A percentile compares a stretch with the other conserved stretches of the same genome.
These are phyloP conservation scores for Muschampia plurimacula DNA, from an alignment of 2,888 invertebrate genomes.

Conservation along the genomic window DNA sequence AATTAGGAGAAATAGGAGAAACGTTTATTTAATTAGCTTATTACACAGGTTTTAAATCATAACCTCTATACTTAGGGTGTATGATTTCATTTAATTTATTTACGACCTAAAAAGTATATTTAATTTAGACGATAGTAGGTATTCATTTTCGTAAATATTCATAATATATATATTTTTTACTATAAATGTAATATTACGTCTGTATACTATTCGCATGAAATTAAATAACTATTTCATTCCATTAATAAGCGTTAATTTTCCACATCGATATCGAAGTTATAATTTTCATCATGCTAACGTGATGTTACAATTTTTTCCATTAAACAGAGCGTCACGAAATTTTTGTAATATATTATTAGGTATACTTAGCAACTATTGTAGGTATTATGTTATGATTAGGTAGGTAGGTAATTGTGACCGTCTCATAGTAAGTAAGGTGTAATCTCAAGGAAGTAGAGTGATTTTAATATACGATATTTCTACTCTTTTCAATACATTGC, in stretches of 20 bases:
- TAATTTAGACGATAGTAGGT: too few species aligned
- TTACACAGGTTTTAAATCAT: too few species aligned
- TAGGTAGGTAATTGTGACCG: neutral
- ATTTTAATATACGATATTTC: too few species aligned
- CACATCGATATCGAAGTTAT: slow-evolving; percentile 25
- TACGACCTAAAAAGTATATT: too few species aligned
- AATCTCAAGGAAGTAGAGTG: too few species aligned
- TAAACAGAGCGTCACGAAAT: slow-evolving; percentile 21
- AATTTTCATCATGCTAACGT: slow-evolving; percentile 17
- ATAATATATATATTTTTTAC: neutral
- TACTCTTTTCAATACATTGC: too few species aligned
- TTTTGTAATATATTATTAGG: neutral
- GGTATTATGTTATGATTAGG: neutral
- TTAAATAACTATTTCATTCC: neutral
- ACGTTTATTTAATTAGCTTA: too few species aligned
- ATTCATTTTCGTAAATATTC: neutral
- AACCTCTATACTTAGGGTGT: too few species aligned
- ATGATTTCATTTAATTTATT: too few species aligned
- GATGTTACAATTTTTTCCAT: slow-evolving; percentile 12
- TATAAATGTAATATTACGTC: neutral
- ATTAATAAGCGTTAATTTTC: slow-evolving; percentile 23
- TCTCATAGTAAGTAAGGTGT: neutral
- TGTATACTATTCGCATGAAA: neutral
- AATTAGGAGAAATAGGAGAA: too few species aligned
- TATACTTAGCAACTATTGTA: too few species aligned